Percentiles rank a stretch among this genome's conserved stretches.
phyloP scores from a whole-genome alignment of 35 echinoderm and acorn worm genomes.

The Holothuria glaberrima region DNA sequence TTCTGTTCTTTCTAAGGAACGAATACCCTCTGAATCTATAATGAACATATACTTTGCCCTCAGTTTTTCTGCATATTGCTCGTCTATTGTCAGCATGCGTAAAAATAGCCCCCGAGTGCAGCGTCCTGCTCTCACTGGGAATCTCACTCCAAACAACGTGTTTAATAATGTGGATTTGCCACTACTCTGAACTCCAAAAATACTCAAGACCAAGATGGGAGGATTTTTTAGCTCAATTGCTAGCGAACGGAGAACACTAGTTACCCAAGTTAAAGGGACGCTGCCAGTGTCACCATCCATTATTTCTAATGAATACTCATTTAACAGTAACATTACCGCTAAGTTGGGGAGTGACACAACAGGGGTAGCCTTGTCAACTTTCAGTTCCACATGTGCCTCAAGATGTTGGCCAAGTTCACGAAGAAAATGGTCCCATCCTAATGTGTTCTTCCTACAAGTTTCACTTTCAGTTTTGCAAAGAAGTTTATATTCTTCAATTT shows the following conservation, averaged over 20 bases:
- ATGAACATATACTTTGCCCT: background rate
- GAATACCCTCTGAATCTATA: constrained; percentile 40
- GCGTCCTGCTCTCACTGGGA: constrained; percentile 26
- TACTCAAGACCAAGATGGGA: background rate
- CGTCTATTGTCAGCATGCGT: background rate
- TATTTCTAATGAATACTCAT: constrained; percentile 28
- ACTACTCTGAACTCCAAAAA: constrained; percentile 49
- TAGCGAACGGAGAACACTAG: background rate
- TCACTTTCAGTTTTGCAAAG: background rate
- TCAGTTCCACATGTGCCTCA: background rate
- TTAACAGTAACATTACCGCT: background rate
- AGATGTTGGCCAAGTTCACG: constrained; percentile 17
- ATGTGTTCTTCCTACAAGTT: background rate
- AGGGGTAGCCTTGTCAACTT: background rate
- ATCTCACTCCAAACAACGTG: constrained; percentile 30
- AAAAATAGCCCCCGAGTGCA: constrained; percentile 32
- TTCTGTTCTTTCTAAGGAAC: background rate
- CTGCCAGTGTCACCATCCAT: constrained; percentile 39
- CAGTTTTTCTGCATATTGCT: background rate
- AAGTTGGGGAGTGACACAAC: background rate
- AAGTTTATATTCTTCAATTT: background rate
- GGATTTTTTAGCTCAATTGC: background rate
- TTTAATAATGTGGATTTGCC: constrained; percentile 35
- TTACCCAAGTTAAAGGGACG: constrained; percentile 20
- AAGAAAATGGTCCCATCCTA: constrained; percentile 33